Evolutionary conservation across 2,888 invertebrate species (phyloP).

Genomic region (Lottia scabra): DNA sequence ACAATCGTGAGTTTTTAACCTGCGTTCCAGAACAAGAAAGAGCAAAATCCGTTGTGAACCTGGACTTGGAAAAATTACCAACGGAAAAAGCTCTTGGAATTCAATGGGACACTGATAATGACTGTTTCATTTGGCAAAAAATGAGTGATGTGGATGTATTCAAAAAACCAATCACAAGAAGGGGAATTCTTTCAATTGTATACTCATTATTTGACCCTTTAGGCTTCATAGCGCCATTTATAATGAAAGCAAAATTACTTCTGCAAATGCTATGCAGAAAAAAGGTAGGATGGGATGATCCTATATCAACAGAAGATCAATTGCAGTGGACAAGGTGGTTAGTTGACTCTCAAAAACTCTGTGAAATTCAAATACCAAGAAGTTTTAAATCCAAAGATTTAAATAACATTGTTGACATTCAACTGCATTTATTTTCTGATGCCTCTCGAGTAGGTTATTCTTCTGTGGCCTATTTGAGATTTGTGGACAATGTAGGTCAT

Average conservation of each 20-base stretch:
- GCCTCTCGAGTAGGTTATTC: background rate
- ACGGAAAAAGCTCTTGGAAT: background rate
- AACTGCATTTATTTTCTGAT: background rate
- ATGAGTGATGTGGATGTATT: background rate
- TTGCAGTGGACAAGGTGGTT: constrained; percentile 1
- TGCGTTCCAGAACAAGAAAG: background rate
- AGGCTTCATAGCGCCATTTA: background rate
- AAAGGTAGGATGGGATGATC: background rate
- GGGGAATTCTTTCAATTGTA: background rate
- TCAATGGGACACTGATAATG: background rate
- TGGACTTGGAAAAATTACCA: background rate
- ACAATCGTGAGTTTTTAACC: background rate
- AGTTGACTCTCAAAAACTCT: background rate
- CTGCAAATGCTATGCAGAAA: background rate
- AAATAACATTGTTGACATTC: background rate
- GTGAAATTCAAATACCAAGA: background rate
- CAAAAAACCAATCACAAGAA: background rate
- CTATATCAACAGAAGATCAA: background rate
- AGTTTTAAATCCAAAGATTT: background rate
- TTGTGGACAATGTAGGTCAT: background rate
- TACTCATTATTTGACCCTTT: background rate
- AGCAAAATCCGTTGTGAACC: background rate
- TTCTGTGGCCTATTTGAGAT: background rate
- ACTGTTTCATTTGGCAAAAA: background rate
- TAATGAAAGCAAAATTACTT: background rate